Base-by-base conservation (phyloP, 2,797 vertebrate genomes). In the Gastrophryne carolinensis region DNA sequence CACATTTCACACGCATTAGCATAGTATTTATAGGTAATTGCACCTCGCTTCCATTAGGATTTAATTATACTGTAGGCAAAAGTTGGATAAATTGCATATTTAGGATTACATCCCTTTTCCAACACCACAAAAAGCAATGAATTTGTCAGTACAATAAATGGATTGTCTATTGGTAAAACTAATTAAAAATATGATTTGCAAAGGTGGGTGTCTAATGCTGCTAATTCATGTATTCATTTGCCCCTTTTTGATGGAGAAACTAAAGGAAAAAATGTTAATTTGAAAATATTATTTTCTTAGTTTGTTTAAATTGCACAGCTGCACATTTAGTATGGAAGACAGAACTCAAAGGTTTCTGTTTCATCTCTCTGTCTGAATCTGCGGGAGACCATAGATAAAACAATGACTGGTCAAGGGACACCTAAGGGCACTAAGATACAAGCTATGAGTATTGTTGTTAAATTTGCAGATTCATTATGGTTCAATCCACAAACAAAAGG, bases 1-100 rank as follows among this genome's bases (percentile, higher is more conserved):
- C 60, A 77, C 71, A 71, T 77, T 77, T 77, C 75, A 71, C 6
- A 35, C 67, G 50, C 75, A 77, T 77, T 77, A 77, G 67, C 75
- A 77, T 71, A 77, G 60, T 77, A 77, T 77, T 77, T 77, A 77
- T 71, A 77, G 67, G 67, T 77, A 77, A 77, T 77, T 77, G 75
- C 75, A 77, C 75, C 75, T 77, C 75, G 71, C 60, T 63, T 77
- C 75, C 75, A 77, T 77, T 77, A 77, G 75, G 67, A 71, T 72
- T 71, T 77, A 77, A 77, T 77, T 77, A 77, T 65, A 71, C 67
- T 58, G 75, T 65, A 71, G 67, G 67, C 67, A 72, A 71, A 77
- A 77, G 75, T 71, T 77, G 60, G 67, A 71, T 71, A 77, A 77
- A 77, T 77, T 37, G 67, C 52, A 72, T 64, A 77, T 77, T 77